phyloP scores from a whole-genome alignment of 2,113 vertebrate species.

The Halichoerus grypus region DNA sequence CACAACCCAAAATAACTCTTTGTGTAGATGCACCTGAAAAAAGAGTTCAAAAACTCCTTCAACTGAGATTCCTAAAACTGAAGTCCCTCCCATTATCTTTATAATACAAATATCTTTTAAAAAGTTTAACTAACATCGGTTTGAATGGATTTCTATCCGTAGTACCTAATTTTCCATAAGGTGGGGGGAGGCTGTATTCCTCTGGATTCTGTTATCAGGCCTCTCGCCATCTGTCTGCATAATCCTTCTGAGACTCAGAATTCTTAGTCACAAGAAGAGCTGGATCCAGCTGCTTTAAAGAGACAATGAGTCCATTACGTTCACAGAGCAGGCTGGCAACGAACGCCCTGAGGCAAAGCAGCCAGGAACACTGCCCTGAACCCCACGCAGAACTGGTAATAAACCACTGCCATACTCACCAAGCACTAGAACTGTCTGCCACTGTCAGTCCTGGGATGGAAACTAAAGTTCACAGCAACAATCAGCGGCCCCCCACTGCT shows the following conservation, averaged over 20 bases:
- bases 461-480: neutral
- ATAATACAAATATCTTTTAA: neutral
- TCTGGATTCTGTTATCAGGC: neutral
- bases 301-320: neutral
- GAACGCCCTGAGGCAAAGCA: neutral
- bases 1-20: neutral
- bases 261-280: constrained; percentile 20
- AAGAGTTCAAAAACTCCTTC: neutral
- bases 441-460: neutral
- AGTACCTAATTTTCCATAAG: neutral
- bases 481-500: neutral
- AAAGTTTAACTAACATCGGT: neutral
- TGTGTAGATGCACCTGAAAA: neutral
- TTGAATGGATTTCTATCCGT: neutral
- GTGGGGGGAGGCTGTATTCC: neutral
- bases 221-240: constrained; percentile 38
- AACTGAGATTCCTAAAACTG: neutral
- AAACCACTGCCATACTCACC: neutral
- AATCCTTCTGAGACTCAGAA: neutral
- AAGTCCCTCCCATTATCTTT: neutral
- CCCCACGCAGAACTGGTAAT: neutral
- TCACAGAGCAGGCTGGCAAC: neutral
- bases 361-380: neutral
- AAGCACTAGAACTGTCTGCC: neutral
- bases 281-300: neutral